Conservation (phyloP, 2,888 invertebrate genomes). For the Aporophyla lueneburgensis region DNA sequence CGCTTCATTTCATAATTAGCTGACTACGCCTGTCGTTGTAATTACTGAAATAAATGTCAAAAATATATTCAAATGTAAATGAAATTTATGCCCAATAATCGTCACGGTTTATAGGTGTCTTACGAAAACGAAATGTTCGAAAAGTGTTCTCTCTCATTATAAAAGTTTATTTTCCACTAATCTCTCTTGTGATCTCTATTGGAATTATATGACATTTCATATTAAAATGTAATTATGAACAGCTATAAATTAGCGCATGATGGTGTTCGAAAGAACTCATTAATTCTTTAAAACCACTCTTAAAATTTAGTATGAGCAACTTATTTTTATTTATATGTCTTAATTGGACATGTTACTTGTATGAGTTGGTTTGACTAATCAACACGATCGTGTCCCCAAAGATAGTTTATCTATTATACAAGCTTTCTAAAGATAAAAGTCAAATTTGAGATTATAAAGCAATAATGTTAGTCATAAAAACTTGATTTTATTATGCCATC, state of each 20-base stretch:
- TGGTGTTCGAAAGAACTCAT: slow-evolving; percentile 73
- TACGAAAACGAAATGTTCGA: slow-evolving; percentile 39
- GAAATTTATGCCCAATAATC: slow-evolving; percentile 62
- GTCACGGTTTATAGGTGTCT: slow-evolving; percentile 59
- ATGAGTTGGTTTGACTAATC: slow-evolving; percentile 79
- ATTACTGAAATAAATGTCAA: slow-evolving; percentile 53
- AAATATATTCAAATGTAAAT: slow-evolving; percentile 50
- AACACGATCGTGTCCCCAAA: slow-evolving; percentile 83
- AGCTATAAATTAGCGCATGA: slow-evolving; percentile 73
- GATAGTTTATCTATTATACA: slow-evolving; percentile 87
- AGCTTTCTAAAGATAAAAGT: slow-evolving; percentile 88
- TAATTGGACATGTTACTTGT: slow-evolving; percentile 76
- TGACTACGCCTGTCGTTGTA: slow-evolving; percentile 42
- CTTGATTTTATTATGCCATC: slow-evolving; percentile 88
- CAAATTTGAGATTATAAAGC: slow-evolving; percentile 87
- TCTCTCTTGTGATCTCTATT: slow-evolving; percentile 66
- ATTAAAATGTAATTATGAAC: slow-evolving; percentile 66
- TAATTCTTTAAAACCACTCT: slow-evolving; percentile 72
- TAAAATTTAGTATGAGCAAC: slow-evolving; percentile 72
- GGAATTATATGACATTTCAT: slow-evolving; percentile 66
- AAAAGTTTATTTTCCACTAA: slow-evolving; percentile 64
- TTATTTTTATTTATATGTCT: slow-evolving; percentile 78
- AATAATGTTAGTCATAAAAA: slow-evolving; percentile 87
- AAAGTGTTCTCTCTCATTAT: slow-evolving; percentile 58
- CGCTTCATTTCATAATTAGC: slow-evolving; percentile 32